Base-by-base conservation (phyloP, 2,888 invertebrate species). In the Scotopteryx bipunctaria region DNA sequence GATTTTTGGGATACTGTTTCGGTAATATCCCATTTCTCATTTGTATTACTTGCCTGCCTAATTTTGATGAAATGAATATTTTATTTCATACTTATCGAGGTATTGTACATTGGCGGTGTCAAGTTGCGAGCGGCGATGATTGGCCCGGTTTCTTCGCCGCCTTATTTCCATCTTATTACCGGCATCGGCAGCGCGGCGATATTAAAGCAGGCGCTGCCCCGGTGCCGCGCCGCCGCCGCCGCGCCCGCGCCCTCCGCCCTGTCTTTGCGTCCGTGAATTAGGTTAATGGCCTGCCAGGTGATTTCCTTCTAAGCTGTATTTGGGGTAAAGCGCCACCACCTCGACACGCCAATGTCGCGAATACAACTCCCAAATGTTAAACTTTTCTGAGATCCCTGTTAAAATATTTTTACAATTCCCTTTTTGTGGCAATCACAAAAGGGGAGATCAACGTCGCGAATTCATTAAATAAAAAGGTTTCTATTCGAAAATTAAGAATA, bases 241-340 rank as follows among this genome's bases (percentile, higher is more conserved):
- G 66, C 71, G 67, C 78, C 75, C 54, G 51, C 58, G 75, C 82
- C 81, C 85, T 81, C 83, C 86, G 82, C 87, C 87, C 86, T 86
- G 87, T 88, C 89, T 87, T 86, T 84, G 84, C 83, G 81, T 83
- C 86, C 83, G 83, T 86, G 86, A 90, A 90, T 90, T 90, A 87
- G 90, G 90, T 90, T 91, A 89, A 90, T 91, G 86, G 90, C 81
- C 83, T 87, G 87, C 86, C 86, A 86, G 89, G 87, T 88, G 87
- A 89, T 87, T 90, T 89, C 86, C 85, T 88, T 80, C 84, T 84
- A 77, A 88, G 82, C 79, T 77, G 77, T 83, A 79, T 86, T 86
- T 84, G 77, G 81, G 81, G 78, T 78, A 79, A 81, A 78, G 77
- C 78, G 76, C 78, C 76, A 71, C 76, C 73, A 76, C 78, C 82